A percentile compares a stretch with the other conserved stretches of the same genome.
phyloP scores from a whole-genome alignment of 2,797 vertebrate species.

The Dipus sagitta region DNA sequence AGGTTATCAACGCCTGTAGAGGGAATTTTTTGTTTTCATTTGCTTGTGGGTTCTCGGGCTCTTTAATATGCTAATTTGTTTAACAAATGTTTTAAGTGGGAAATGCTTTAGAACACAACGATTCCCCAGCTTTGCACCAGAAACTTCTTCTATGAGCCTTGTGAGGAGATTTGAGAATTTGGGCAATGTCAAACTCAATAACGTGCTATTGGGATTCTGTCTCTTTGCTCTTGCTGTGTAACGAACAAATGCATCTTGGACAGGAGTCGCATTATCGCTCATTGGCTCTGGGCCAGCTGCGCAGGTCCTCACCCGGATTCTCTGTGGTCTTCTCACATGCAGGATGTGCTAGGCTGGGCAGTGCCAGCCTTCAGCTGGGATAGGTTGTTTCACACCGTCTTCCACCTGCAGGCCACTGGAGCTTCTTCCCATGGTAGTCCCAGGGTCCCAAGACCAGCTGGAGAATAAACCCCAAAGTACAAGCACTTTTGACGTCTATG shows the following conservation, averaged over 20 bases:
- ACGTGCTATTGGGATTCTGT: neutral
- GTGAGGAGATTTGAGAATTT: neutral
- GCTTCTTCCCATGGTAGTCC: neutral
- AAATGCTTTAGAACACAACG: constrained; percentile 20
- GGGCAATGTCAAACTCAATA: neutral
- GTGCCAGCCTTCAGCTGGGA: neutral
- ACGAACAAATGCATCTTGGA: neutral
- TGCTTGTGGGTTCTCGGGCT: neutral
- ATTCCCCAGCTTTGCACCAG: neutral
- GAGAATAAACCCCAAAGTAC: neutral
- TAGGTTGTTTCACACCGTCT: neutral
- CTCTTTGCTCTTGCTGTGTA: neutral
- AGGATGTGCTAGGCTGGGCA: neutral
- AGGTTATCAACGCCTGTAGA: neutral
- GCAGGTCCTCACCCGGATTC: neutral
- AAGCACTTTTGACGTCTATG: neutral
- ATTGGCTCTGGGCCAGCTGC: neutral
- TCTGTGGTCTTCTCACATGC: neutral
- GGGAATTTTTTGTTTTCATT: neutral
- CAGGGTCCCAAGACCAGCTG: neutral
- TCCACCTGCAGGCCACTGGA: neutral
- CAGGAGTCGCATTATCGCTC: neutral
- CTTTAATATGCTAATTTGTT: neutral
- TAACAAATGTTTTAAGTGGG: neutral
- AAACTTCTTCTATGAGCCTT: neutral